Base-by-base conservation (phyloP, 2,113 vertebrate species). In the Chauna torquata region DNA sequence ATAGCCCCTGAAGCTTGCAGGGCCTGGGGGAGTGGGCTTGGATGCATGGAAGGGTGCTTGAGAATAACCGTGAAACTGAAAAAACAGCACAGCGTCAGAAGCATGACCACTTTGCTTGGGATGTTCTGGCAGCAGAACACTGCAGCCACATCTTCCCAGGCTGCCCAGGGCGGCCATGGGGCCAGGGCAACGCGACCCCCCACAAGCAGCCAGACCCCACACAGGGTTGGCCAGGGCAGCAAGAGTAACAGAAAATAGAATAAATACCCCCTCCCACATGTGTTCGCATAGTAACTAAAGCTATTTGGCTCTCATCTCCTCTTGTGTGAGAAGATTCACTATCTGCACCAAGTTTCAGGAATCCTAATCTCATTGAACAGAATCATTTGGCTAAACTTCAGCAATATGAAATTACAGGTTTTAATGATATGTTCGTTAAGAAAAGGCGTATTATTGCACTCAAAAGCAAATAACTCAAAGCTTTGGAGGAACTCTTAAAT, bases 31-130 rank as follows among this genome's bases (percentile, higher is more conserved):
- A 47, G 22, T 14, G n/a, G 57, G 49, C 24, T 42, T 18, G 15
- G 58, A 18, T 30, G 45, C 64, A 40, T 34, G 58, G 65, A 16
- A 30, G 15, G 58, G 15, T 30, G 45, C 64, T 47, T 34, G 58
- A 72, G 19, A 30, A 64, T 18, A 30, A 34, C 81, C 32, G 49
- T 49, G 16, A 27, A 18, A 36, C 24, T n/a, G 40, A 64, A 11
- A 40, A 32, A n/a, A 11, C 1, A 1, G 72, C 47, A 28, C 28
- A 16, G 5, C 3, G 12, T 42, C 42, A 12, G 42, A 42, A 42
- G 42, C 42, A 2, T 2, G 7, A n/a, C 8, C 0, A 1, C 27
- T 69, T 59, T 0, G 3, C 55, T 70, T 45, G 24, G 47, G 13
- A 1, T n/a, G 5, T 47, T 42, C n/a, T 47, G 24, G n/a, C 20